Evolutionary conservation across 2,113 vertebrate genomes (phyloP).

Genomic region (Bucco capensis): DNA sequence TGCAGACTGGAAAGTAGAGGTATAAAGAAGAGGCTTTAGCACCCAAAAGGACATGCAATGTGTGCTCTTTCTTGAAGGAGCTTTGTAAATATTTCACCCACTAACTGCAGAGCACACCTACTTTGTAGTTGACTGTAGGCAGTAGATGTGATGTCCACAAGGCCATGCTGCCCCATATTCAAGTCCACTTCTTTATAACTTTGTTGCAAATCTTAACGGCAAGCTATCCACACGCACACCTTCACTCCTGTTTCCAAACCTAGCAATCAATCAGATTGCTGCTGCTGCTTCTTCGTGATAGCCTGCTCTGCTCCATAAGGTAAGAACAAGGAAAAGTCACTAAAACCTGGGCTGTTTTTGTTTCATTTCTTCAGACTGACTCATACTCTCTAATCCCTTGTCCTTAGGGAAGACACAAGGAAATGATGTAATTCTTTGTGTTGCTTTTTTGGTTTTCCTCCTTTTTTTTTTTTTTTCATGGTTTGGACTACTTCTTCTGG

Average conservation of each 20-base stretch:
- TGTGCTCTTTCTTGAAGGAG: background rate
- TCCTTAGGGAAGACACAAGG: conserved; percentile 75
- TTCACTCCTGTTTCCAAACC: background rate
- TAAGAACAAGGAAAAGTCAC: conserved; percentile 57
- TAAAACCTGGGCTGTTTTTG: conserved; percentile 63
- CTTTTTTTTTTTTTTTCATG: background rate
- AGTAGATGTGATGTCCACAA: background rate
- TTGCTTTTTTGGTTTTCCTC: no score
- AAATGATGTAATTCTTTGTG: conserved; percentile 69
- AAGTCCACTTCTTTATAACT: background rate
- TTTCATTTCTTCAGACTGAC: conserved; percentile 70
- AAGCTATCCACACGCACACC: background rate
- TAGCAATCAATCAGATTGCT: background rate
- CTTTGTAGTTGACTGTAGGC: background rate
- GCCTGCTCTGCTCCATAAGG: background rate
- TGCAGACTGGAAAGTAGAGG: background rate
- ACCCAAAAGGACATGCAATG: fast-evolving
- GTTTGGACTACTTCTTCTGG: conserved; percentile 52
- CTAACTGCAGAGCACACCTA: background rate
- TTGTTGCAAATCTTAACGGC: background rate
- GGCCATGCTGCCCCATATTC: background rate
- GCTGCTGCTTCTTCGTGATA: background rate
- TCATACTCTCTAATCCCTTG: conserved; percentile 69
- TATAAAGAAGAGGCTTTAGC: background rate
- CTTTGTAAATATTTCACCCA: background rate